phyloP scores from a whole-genome alignment of 2,888 invertebrate species.

The Falcaria lacertinaria region DNA sequence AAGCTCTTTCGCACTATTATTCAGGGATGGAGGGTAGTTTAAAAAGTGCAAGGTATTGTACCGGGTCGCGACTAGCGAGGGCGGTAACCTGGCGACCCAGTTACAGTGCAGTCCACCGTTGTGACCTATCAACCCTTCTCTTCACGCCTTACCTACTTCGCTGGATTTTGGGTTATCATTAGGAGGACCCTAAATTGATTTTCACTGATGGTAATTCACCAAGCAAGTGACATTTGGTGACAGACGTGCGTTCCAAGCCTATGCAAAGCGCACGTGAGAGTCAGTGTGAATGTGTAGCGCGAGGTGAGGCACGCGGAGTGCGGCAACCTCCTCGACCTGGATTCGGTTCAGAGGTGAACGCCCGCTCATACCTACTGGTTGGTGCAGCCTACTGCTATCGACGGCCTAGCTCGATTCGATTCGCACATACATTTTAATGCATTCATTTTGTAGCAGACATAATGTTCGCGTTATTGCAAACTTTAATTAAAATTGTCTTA shows the following conservation, averaged over 20 bases:
- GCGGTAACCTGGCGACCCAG: not conserved
- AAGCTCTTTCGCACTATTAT: no score
- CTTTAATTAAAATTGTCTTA: no score
- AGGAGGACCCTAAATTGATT: no score
- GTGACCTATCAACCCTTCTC: not conserved
- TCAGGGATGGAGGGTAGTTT: not conserved
- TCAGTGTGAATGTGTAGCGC: constrained; percentile 11
- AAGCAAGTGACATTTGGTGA: no score
- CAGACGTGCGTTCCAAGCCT: not conserved
- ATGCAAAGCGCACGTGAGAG: not conserved
- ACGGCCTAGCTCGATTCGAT: not conserved
- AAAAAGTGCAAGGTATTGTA: not conserved
- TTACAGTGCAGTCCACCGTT: not conserved
- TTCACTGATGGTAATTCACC: no score
- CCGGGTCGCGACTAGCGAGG: not conserved
- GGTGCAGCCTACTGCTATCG: constrained; percentile 15
- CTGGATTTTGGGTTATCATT: no score
- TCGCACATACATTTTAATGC: not conserved
- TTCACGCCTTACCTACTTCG: not conserved
- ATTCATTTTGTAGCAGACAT: not conserved
- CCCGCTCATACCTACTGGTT: constrained; percentile 44
- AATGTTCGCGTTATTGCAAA: no score
- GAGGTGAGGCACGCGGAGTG: constrained; percentile 10
- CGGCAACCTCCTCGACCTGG: constrained; percentile 62
- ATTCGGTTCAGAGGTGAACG: constrained; percentile 72